Evolutionary conservation across 2,797 vertebrate genomes (phyloP).

Genomic region (Oophaga sylvatica): DNA sequence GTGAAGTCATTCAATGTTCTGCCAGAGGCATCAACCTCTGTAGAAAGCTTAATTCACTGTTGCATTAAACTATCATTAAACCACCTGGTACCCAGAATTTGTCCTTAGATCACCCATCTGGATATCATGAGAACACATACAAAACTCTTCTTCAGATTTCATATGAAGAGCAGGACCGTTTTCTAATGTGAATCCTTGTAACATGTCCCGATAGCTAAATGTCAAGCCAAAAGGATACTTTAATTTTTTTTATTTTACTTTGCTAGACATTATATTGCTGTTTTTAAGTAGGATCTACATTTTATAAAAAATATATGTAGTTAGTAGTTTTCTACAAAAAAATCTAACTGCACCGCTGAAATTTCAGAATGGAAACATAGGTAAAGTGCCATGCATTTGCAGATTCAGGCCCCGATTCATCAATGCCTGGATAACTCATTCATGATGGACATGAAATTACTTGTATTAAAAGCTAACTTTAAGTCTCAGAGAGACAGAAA

Average conservation of each 20-base stretch:
- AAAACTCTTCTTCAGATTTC: neutral
- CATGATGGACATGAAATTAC: no score
- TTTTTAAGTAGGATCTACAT: no score
- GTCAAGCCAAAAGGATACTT: neutral
- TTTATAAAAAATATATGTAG: no score
- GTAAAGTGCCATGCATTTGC: no score
- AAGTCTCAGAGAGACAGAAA: no score
- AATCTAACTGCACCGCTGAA: no score
- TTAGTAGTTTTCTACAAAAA: no score
- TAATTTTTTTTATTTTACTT: neutral
- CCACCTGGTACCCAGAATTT: constrained; percentile 42
- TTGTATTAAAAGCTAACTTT: no score
- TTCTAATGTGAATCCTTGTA: neutral
- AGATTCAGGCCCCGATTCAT: no score
- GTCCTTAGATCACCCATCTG: constrained; percentile 43
- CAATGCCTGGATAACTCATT: no score
- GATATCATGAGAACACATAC: neutral
- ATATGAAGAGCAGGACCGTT: neutral
- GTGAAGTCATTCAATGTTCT: constrained; percentile 25
- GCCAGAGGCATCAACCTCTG: constrained; percentile 39
- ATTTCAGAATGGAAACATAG: no score
- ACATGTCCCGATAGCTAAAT: neutral
- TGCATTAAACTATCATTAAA: constrained; percentile 46
- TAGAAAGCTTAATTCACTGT: constrained; percentile 35
- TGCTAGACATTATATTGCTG: neutral